phyloP scores from a whole-genome alignment of 2,797 vertebrate species.

The Neomorphus geoffroyi region DNA sequence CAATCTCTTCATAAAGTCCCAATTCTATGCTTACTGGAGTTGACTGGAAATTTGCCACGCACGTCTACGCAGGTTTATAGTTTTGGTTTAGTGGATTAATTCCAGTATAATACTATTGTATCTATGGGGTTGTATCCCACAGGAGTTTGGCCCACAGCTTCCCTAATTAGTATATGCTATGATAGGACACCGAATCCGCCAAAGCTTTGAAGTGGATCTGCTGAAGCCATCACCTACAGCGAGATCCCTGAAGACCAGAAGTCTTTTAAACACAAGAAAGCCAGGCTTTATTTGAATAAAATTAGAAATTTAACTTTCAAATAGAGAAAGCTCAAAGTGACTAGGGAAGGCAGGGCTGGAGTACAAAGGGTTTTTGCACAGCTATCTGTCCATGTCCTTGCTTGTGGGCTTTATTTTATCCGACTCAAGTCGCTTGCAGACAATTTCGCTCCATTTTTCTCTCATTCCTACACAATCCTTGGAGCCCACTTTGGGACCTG shows the following conservation, averaged over 20 bases:
- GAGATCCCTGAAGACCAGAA: conserved; percentile 41
- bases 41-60: not conserved
- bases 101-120: conserved; percentile 6
- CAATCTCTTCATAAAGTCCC: not conserved
- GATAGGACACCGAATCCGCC: conserved; percentile 40
- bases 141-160: conserved; percentile 7
- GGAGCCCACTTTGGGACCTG: not conserved
- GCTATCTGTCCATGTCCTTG: not conserved
- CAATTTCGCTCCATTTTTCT: not conserved
- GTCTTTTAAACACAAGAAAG: conserved; percentile 55
- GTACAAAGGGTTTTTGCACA: not conserved
- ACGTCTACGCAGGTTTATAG: not conserved
- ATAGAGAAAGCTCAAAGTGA: conserved; percentile 14
- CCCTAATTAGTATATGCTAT: conserved; percentile 47
- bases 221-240: conserved; percentile 52
- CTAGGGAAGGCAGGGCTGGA: not conserved
- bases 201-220: conserved; percentile 66
- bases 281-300: conserved; percentile 56
- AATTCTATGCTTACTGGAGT: not conserved
- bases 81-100: not conserved
- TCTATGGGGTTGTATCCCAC: not conserved
- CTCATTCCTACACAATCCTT: not conserved
- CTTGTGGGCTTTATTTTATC: not conserved
- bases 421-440: not conserved
- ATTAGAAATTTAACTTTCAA: conserved; percentile 56